These are phyloP conservation scores for Scortum barcoo DNA, from an alignment of 2,113 vertebrate genomes.

Conservation along the genomic window DNA sequence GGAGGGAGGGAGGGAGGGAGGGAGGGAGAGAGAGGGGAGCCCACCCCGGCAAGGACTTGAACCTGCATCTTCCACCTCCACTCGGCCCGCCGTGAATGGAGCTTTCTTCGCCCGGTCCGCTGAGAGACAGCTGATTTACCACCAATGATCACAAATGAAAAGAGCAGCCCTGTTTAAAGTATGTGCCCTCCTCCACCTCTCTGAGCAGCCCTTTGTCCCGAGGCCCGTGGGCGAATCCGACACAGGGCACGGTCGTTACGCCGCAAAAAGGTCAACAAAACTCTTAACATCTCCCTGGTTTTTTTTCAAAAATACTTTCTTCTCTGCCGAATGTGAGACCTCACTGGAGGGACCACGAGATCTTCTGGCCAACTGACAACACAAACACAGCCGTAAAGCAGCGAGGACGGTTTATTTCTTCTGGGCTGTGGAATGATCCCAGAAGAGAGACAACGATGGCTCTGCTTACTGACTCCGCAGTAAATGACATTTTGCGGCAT, in stretches of 20 bases:
- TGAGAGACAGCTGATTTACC: constrained; percentile 73
- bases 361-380: constrained; percentile 71
- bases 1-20: constrained; percentile 30
- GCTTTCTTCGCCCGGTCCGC: constrained; percentile 59
- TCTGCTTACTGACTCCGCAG: constrained; percentile 2
- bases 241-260: constrained; percentile 6
- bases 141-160: constrained; percentile 61
- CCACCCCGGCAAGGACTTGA: constrained; percentile 36
- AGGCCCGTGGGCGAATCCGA: constrained; percentile 25
- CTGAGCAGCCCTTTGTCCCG: constrained; percentile 60
- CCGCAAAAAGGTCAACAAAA: constrained; percentile 59
- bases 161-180: constrained; percentile 66
- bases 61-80: constrained; percentile 59
- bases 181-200: constrained; percentile 25
- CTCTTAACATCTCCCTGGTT: constrained; percentile 54
- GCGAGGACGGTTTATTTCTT: constrained; percentile 67
- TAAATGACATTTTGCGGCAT: constrained; percentile 50
- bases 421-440: constrained; percentile 62
- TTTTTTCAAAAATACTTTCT: constrained; percentile 20
- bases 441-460: constrained; percentile 40
- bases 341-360: constrained; percentile 46
- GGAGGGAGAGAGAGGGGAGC: constrained; percentile 43
- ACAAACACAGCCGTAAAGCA: constrained; percentile 75
- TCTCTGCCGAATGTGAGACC: constrained; percentile 58
- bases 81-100: constrained; percentile 62